phyloP scores from a whole-genome alignment of 37 sponge, comb jelly and placozoan genomes.

The Aphrocallistes beatrix region DNA sequence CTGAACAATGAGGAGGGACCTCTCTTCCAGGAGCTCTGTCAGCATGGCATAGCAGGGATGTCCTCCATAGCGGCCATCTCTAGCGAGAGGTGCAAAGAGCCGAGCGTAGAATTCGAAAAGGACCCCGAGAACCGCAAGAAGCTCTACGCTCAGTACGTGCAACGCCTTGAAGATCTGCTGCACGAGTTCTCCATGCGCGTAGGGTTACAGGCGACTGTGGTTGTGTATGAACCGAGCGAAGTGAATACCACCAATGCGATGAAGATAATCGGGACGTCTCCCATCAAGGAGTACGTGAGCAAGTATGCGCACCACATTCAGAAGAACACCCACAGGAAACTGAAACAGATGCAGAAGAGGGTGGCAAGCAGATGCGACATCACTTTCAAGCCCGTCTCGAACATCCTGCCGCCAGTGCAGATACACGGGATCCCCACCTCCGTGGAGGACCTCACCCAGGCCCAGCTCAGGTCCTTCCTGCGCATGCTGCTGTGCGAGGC shows the following conservation, averaged over 20 bases:
- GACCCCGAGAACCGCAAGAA: constrained; percentile 72
- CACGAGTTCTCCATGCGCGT: constrained; percentile 72
- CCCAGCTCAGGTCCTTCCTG: constrained; percentile 77
- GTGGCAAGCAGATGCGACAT: neutral
- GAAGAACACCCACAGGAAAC: constrained; percentile 10
- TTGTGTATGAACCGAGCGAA: constrained; percentile 56
- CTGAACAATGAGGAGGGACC: neutral
- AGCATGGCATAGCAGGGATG: constrained; percentile 29
- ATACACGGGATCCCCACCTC: constrained; percentile 90
- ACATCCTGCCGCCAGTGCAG: constrained; percentile 59
- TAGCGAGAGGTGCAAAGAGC: constrained; percentile 40
- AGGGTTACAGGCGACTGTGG: constrained; percentile 69
- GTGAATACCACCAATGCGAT: constrained; percentile 30
- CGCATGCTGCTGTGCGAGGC: constrained; percentile 75
- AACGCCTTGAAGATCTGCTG: constrained; percentile 49
- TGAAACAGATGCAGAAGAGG: constrained; percentile 44
- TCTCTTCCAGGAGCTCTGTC: constrained; percentile 4
- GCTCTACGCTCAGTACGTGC: constrained; percentile 61
- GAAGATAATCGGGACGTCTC: constrained; percentile 65
- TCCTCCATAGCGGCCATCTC: constrained; percentile 79
- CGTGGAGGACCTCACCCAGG: constrained; percentile 83
- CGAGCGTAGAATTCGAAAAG: constrained; percentile 52
- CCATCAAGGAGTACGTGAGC: constrained; percentile 22
- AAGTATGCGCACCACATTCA: constrained; percentile 24
- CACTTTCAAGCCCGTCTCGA: neutral